phyloP scores from a whole-genome alignment of 2,888 invertebrate species.

The Spilosoma lubricipeda region DNA sequence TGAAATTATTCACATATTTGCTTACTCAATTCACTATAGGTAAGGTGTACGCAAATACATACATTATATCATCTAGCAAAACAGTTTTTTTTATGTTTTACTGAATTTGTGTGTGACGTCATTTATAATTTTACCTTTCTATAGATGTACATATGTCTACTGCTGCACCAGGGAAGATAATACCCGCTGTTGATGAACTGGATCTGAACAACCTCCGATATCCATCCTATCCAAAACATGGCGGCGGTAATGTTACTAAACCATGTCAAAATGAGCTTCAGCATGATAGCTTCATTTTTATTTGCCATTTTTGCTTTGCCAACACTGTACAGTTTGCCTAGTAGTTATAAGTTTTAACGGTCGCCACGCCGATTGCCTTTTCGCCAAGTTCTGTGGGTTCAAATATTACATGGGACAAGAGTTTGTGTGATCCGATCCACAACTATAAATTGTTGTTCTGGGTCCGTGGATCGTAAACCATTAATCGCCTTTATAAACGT shows the following conservation, averaged over 20 bases:
- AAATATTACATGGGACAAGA: too few species aligned
- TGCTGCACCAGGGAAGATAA: constrained; percentile 15
- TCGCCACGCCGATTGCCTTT: too few species aligned
- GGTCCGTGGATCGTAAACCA: background rate
- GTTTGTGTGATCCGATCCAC: too few species aligned
- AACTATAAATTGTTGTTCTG: too few species aligned
- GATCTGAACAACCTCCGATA: constrained; percentile 18
- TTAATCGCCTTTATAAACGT: too few species aligned
- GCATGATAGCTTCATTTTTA: background rate
- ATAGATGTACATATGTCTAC: constrained; percentile 11
- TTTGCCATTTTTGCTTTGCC: too few species aligned
- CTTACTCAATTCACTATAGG: background rate
- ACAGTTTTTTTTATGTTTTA: too few species aligned
- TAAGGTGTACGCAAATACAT: background rate
- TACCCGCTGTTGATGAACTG: constrained; percentile 20
- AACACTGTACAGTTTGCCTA: too few species aligned
- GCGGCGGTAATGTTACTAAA: constrained; percentile 16
- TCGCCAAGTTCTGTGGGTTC: too few species aligned
- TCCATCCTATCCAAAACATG: constrained; percentile 8
- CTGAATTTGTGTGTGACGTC: background rate
- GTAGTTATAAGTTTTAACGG: too few species aligned
- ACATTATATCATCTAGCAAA: too few species aligned
- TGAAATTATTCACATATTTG: background rate
- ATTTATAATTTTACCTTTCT: background rate
- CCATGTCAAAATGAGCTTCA: background rate